Conservation (phyloP, 2,113 vertebrate species). For the Ailurus styani region DNA sequence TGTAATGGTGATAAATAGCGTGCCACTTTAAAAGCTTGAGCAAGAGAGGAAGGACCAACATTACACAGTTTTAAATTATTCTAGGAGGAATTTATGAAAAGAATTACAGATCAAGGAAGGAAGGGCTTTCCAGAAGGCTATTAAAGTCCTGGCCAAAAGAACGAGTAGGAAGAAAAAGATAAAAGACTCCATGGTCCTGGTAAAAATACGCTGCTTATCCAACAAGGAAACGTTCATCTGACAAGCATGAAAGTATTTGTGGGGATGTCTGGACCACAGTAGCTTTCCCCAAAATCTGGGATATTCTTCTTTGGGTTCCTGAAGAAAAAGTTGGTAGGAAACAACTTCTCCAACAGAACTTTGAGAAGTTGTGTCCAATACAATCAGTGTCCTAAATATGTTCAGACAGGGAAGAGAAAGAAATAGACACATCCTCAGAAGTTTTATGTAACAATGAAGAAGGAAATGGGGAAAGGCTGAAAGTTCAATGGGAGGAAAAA, state of each 20-base stretch:
- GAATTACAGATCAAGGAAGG: not conserved
- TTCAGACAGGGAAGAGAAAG: not conserved
- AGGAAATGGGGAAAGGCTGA: not conserved
- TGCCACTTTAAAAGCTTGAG: not conserved
- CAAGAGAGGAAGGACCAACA: not conserved
- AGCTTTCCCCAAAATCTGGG: not conserved
- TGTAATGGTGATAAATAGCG: not conserved
- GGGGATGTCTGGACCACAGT: not conserved
- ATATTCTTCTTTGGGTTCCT: not conserved
- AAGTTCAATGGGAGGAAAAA: not conserved
- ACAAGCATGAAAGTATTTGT: not conserved
- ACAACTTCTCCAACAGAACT: not conserved
- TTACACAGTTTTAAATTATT: not conserved
- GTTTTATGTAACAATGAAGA: not conserved
- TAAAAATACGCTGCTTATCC: not conserved
- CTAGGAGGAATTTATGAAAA: not conserved
- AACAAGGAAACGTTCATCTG: not conserved
- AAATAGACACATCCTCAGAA: not conserved
- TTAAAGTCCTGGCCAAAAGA: not conserved
- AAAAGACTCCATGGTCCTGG: not conserved
- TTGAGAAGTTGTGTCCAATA: not conserved
- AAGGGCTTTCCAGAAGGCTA: not conserved
- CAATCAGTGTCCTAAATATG: not conserved
- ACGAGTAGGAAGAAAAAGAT: not conserved
- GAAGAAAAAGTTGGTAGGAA: not conserved